Evolutionary conservation across 2,888 invertebrate species (phyloP).

Genomic region (Platerodrilus igneus): DNA sequence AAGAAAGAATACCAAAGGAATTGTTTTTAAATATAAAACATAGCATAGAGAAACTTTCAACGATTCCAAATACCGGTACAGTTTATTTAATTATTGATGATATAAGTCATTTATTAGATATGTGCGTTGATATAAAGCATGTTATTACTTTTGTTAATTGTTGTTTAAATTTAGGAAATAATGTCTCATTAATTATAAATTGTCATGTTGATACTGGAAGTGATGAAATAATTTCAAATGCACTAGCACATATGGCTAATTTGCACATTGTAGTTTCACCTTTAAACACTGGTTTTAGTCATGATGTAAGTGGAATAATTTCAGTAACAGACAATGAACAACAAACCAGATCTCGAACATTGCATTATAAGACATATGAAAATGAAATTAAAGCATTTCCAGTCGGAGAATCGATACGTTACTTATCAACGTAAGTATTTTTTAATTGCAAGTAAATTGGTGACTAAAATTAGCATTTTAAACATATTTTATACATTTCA

Average conservation of each 20-base stretch:
- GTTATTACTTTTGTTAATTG: slow-evolving; percentile 52
- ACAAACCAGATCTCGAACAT: slow-evolving; percentile 32
- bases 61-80: slow-evolving; percentile 24
- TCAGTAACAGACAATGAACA: slow-evolving; percentile 46
- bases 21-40: slow-evolving; percentile 48
- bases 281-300: slow-evolving; percentile 67
- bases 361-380: slow-evolving; percentile 69
- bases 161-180: slow-evolving; percentile 45
- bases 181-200: slow-evolving; percentile 55
- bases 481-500: too few relatives aligned
- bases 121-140: slow-evolving; percentile 54
- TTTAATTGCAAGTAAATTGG: too few relatives aligned
- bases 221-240: slow-evolving; percentile 56
- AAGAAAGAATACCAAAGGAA: slow-evolving; percentile 43
- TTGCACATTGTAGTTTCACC: slow-evolving; percentile 60
- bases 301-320: slow-evolving; percentile 67
- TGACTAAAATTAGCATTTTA: too few relatives aligned
- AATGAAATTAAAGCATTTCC: slow-evolving; percentile 69
- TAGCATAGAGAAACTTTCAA: slow-evolving; percentile 41
- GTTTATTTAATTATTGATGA: slow-evolving; percentile 64
- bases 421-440: too few relatives aligned
- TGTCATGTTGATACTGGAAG: slow-evolving; percentile 55
- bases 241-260: slow-evolving; percentile 60
- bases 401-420: slow-evolving; percentile 54
- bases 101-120: slow-evolving; percentile 64